A percentile compares a stretch with the other conserved stretches of the same genome.
Evolutionary conservation across 2,113 vertebrate genomes (phyloP).

Genomic region (Stigmatopora nigra): DNA sequence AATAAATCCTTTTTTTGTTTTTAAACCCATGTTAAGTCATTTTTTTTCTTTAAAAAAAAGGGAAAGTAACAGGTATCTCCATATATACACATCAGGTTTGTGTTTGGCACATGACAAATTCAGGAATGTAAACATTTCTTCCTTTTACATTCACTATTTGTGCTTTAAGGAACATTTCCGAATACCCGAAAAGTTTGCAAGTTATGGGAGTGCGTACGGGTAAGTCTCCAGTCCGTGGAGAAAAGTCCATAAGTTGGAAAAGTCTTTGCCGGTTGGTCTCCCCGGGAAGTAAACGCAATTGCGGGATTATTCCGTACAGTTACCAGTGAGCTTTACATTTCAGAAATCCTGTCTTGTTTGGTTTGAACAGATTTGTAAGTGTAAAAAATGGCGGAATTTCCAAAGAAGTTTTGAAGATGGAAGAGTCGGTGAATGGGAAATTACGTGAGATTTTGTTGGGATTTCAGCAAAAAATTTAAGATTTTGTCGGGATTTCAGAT

Average conservation of each 20-base stretch:
- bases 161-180: slow-evolving; percentile 75
- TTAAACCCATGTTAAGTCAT: slow-evolving; percentile 63
- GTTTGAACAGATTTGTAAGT: background rate
- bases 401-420: background rate
- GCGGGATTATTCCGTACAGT: background rate
- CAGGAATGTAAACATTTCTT: slow-evolving; percentile 65
- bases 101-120: slow-evolving; percentile 67
- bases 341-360: background rate
- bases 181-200: slow-evolving; percentile 33
- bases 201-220: background rate
- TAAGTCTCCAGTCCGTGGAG: background rate
- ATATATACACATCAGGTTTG: slow-evolving; percentile 56
- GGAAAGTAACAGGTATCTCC: slow-evolving; percentile 54
- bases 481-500: too few species aligned
- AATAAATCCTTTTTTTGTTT: slow-evolving; percentile 56
- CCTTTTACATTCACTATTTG: slow-evolving; percentile 83
- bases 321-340: background rate
- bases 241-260: background rate
- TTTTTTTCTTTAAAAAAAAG: slow-evolving; percentile 41
- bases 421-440: background rate
- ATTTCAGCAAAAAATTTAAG: background rate
- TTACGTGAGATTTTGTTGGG: background rate
- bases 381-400: too few species aligned
- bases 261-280: background rate
- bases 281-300: background rate